Evolutionary conservation across 2,113 vertebrate genomes (phyloP).

Genomic region (Prunella himalayana): DNA sequence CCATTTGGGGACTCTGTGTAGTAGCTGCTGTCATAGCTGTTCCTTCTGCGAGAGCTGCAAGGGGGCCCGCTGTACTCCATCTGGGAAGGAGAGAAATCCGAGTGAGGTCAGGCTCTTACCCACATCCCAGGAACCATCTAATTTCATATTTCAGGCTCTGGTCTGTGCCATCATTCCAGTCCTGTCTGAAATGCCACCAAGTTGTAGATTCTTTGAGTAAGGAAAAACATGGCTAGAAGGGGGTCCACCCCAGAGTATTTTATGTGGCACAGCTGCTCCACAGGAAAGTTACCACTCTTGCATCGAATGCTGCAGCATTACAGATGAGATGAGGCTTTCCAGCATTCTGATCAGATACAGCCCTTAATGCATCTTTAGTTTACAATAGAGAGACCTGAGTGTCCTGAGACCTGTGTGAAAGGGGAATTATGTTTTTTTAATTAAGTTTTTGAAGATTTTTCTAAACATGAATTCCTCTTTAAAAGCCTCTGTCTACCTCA

Average conservation of each 20-base stretch:
- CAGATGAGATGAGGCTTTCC: neutral
- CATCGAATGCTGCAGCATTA: neutral
- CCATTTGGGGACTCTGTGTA: slow-evolving; percentile 82
- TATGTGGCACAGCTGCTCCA: neutral
- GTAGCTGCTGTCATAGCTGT: slow-evolving; percentile 84
- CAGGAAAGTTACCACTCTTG: neutral
- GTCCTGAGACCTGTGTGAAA: neutral
- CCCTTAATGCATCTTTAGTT: neutral
- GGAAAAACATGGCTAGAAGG: neutral
- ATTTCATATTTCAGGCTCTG: neutral
- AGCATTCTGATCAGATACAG: neutral
- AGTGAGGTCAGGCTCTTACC: neutral
- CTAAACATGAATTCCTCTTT: neutral
- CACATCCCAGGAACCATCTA: neutral
- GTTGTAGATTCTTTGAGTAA: neutral
- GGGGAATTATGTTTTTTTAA: neutral
- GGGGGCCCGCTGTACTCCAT: slow-evolving; percentile 86
- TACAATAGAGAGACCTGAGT: neutral
- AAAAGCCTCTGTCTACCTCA: neutral
- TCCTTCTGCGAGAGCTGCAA: slow-evolving; percentile 78
- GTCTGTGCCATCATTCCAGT: neutral
- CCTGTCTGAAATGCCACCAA: neutral
- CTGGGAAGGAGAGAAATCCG: slow-evolving; percentile 66
- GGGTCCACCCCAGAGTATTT: neutral
- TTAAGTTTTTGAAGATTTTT: neutral